Conservation (phyloP, 2,797 vertebrate genomes). For the Spinus pinus region DNA sequence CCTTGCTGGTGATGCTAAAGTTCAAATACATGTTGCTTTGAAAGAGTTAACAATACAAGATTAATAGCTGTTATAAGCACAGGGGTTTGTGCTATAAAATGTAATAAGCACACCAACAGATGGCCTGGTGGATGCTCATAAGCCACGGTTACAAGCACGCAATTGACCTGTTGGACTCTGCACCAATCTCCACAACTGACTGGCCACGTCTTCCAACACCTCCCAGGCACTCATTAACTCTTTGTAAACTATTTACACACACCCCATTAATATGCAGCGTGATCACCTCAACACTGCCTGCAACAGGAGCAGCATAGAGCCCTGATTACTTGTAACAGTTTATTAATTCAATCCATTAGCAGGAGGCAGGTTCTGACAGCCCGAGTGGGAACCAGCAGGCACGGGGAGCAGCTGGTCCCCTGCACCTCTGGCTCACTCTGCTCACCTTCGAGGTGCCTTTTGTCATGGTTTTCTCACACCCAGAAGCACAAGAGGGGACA, state of each 20-base stretch:
- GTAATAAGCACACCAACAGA: constrained; percentile 41
- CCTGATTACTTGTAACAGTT: neutral
- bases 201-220: neutral
- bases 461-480: neutral
- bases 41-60: neutral
- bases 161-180: constrained; percentile 44
- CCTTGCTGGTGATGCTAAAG: neutral
- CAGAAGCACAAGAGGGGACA: neutral
- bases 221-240: constrained; percentile 28
- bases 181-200: constrained; percentile 8
- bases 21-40: neutral
- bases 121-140: constrained; percentile 30
- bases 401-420: neutral
- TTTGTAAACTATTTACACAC: neutral
- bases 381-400: neutral
- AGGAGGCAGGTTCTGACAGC: neutral
- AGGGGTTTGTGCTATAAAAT: constrained; percentile 9
- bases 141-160: neutral
- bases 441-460: neutral
- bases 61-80: neutral
- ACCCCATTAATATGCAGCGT: neutral
- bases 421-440: neutral
- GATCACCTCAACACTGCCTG: neutral
- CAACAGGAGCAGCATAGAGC: neutral
- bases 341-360: neutral